A percentile compares a stretch with the other conserved stretches of the same genome.
Conservation (phyloP, 1,140 invertebrate species). For the Trichonephila clavipes region DNA sequence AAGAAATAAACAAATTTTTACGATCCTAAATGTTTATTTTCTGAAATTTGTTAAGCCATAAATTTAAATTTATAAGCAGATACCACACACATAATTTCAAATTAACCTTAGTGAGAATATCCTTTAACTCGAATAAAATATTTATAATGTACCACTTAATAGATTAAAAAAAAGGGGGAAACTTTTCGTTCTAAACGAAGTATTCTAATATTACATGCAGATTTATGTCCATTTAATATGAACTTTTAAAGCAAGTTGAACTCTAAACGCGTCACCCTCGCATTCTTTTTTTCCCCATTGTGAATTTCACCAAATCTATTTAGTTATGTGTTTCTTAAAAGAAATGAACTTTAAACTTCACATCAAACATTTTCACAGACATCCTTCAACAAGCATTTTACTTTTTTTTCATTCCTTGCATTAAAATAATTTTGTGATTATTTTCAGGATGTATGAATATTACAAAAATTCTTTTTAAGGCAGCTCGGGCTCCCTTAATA, state of each 20-base stretch:
- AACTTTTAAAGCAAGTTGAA: not conserved
- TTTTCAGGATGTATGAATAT: slow-evolving; percentile 32
- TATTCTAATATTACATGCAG: not conserved
- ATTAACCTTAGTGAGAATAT: no score
- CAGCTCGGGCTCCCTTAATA: not conserved
- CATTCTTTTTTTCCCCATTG: not conserved
- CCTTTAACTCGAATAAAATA: no score
- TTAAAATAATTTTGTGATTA: slow-evolving; percentile 23
- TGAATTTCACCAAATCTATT: not conserved
- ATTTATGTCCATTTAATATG: not conserved
- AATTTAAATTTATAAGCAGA: no score
- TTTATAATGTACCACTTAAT: no score
- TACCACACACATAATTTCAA: no score
- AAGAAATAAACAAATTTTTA: no score
- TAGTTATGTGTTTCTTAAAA: not conserved
- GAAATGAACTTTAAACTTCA: slow-evolving; percentile 10
- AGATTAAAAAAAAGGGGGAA: not conserved
- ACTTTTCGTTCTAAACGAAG: not conserved
- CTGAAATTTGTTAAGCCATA: no score
- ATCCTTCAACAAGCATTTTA: not conserved
- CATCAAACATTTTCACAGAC: not conserved
- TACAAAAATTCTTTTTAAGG: slow-evolving; percentile 11
- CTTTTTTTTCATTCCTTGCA: not conserved
- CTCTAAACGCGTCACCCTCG: not conserved
- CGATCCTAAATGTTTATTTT: no score